Evolutionary conservation across 2,888 invertebrate genomes (phyloP).

Genomic region (Chesias legatella): DNA sequence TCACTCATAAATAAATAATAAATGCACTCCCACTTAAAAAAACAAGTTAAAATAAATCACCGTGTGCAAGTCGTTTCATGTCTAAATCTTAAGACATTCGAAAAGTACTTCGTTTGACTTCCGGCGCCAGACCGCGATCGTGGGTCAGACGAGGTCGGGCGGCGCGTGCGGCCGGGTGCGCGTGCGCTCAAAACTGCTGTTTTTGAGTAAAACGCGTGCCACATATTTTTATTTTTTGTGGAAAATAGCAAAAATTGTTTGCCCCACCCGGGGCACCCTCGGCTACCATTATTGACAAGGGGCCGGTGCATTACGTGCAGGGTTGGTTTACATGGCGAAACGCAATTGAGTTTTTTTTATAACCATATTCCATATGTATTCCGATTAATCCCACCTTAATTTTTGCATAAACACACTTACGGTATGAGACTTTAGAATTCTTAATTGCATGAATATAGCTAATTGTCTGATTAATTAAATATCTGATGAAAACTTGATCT

Average conservation of each 20-base stretch:
- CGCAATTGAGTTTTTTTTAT: too few species aligned
- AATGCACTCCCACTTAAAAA: too few species aligned
- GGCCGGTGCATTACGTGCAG: constrained; percentile 66
- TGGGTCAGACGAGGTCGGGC: constrained; percentile 21
- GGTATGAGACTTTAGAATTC: too few species aligned
- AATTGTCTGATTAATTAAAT: too few species aligned
- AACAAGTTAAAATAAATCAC: too few species aligned
- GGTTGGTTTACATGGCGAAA: constrained; percentile 49
- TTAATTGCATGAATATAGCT: too few species aligned
- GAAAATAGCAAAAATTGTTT: constrained; percentile 69
- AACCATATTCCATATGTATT: too few species aligned
- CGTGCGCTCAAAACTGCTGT: constrained; percentile 71
- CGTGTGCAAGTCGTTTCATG: too few species aligned
- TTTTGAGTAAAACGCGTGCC: constrained; percentile 73
- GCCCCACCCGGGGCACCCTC: constrained; percentile 63
- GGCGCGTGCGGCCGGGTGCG: constrained; percentile 65
- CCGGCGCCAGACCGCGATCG: constrained; percentile 6
- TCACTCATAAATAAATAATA: too few species aligned
- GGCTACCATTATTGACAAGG: constrained; percentile 57
- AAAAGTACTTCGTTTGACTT: constrained; percentile 11
- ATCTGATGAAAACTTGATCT: too few species aligned
- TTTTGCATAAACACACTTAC: too few species aligned
- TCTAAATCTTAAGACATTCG: not conserved
- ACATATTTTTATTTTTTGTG: constrained; percentile 64
- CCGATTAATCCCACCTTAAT: too few species aligned